These are phyloP conservation scores for Oncorhynchus kisutch DNA, from an alignment of 2,113 vertebrate genomes.

Conservation along the genomic window DNA sequence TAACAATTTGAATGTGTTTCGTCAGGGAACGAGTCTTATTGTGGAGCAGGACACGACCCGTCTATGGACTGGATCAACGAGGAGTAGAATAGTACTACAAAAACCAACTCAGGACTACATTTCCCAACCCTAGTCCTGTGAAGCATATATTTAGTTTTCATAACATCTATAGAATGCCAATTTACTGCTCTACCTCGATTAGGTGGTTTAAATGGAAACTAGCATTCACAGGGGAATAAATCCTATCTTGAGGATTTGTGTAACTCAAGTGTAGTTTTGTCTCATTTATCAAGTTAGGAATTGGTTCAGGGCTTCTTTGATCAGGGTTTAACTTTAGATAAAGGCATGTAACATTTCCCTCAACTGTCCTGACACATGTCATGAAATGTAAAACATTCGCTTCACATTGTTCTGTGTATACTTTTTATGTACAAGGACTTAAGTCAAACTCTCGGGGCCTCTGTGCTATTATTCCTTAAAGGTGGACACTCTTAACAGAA, in stretches of 20 bases:
- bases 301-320: too few species aligned
- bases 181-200: background rate
- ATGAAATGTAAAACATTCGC: background rate
- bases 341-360: too few species aligned
- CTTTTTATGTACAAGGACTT: background rate
- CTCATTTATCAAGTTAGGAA: too few species aligned
- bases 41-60: conserved; percentile 61
- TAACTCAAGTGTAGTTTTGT: too few species aligned
- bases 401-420: background rate
- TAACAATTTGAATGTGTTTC: conserved; percentile 5
- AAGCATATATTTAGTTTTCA: background rate
- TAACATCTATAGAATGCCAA: background rate
- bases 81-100: conserved; percentile 39
- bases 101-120: background rate
- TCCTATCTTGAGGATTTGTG: too few species aligned
- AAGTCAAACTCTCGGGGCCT: background rate
- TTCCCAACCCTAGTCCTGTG: background rate
- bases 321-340: too few species aligned
- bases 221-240: too few species aligned
- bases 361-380: too few species aligned
- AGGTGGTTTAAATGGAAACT: too few species aligned
- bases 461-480: background rate
- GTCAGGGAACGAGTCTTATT: conserved; percentile 58
- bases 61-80: conserved; percentile 87
- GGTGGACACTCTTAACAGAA: background rate